phyloP scores from a whole-genome alignment of 2,888 invertebrate species.

The Stegana nigrithorax region DNA sequence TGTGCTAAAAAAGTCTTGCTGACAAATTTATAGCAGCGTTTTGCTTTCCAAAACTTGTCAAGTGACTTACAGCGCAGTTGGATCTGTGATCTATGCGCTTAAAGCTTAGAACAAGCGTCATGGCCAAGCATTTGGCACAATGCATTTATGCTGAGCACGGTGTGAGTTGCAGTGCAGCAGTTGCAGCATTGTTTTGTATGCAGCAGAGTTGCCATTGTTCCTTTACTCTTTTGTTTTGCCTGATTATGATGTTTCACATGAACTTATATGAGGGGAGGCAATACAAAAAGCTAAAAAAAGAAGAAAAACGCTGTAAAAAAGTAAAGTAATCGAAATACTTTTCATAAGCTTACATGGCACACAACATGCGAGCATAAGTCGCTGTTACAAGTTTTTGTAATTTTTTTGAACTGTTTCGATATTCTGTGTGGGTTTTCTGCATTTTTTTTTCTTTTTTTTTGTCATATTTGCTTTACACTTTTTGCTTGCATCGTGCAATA shows the following conservation, averaged over 20 bases:
- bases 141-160: constrained; percentile 4
- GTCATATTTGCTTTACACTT: too few species aligned
- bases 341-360: not conserved
- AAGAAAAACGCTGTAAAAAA: too few species aligned
- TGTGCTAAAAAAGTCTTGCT: not conserved
- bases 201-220: not conserved
- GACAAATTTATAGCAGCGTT: too few species aligned
- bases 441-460: constrained; percentile 23
- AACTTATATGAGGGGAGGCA: too few species aligned
- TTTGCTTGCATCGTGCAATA: too few species aligned
- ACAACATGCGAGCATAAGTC: too few species aligned
- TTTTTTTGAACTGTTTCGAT: not conserved
- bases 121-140: too few species aligned
- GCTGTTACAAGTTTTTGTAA: not conserved
- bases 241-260: constrained; percentile 59
- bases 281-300: too few species aligned
- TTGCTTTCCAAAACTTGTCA: constrained; percentile 5
- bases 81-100: not conserved
- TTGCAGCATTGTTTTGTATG: not conserved
- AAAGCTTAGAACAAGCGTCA: too few species aligned
- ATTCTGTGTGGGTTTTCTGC: constrained; percentile 20
- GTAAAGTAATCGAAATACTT: constrained; percentile 18
- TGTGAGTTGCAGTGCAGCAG: not conserved
- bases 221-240: constrained; percentile 26
- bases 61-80: constrained; percentile 6